Base-by-base conservation (phyloP, 2,797 vertebrate species). In the Mormyrops boulengeri region DNA sequence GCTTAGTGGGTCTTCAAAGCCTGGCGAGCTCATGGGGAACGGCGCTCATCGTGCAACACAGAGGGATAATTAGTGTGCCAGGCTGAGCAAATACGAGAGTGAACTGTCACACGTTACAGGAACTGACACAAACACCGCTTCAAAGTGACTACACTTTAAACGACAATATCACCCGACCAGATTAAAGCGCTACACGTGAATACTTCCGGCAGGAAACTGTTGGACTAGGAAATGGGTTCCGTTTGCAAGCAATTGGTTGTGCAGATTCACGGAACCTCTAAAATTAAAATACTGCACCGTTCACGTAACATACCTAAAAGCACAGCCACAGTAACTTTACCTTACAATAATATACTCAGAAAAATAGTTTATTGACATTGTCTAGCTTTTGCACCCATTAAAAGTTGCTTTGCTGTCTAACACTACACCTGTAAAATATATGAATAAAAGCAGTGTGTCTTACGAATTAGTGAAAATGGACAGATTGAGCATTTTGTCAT, bases 151-250 rank as follows among this genome's bases (percentile, higher is more conserved):
- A 34, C 17, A 34, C 9, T 69, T 9, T 26, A 26, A 60, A 22
- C 26, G 26, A 9, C 60, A 66, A 69, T 4, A 84, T 3, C 11
- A 49, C 82, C 19, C 22, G n/a, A 49, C 5, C 41, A 22, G 8
- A 49, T 85, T 26, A 85, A 52, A 44, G n/a, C 7, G 80, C 60
- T 49, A 66, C 88, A 89, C 55, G 41, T 86, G 30, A 86, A 89
- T 14, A 86, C 12, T 66, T 86, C 89, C 89, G 38, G n/a, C 47
- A 69, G 41, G 82, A 66, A 89, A 85, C 55, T 50, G 22, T 8
- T 5, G 4, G 2, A 34, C 9, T 1, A 17, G 4, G n/a, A 53
- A 53, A 89, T 7, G 41, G 30, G 89, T 89, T 89, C 89, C 89
- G 89, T 4, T 30, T 49, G 9, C 9, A 14, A 82, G 17, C 6